These are phyloP conservation scores for Ataeniobius toweri DNA, from an alignment of 2,797 vertebrate species.

Conservation along the genomic window DNA sequence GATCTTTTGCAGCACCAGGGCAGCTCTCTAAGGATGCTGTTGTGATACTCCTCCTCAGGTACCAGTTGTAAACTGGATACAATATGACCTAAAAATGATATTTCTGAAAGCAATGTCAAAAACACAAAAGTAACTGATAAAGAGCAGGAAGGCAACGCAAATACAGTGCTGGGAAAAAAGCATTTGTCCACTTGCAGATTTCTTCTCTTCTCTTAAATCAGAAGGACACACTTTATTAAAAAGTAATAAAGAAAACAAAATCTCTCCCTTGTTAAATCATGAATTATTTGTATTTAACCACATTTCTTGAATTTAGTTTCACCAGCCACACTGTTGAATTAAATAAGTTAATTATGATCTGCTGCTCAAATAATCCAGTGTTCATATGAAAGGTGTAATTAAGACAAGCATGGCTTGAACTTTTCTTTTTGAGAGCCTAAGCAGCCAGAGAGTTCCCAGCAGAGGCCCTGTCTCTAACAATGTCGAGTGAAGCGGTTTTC, in stretches of 20 bases:
- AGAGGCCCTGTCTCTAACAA: no score
- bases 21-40: slow-evolving; percentile 50
- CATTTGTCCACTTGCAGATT: neutral
- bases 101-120: slow-evolving; percentile 71
- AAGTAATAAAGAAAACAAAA: no score
- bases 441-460: no score
- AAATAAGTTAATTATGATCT: no score
- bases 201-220: neutral
- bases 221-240: no score
- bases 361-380: no score
- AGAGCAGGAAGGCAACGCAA: slow-evolving; percentile 10
- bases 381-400: no score
- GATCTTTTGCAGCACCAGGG: slow-evolving; percentile 58
- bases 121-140: slow-evolving; percentile 51
- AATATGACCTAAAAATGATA: slow-evolving; percentile 60
- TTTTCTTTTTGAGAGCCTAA: no score
- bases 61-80: slow-evolving; percentile 71
- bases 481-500: no score
- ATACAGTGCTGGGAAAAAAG: neutral
- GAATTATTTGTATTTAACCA: no score
- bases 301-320: neutral
- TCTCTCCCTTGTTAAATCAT: no score
- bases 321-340: neutral
- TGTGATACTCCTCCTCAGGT: slow-evolving; percentile 52
- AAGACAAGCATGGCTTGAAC: no score